phyloP scores from a whole-genome alignment of 2,113 vertebrate genomes.

The Platysteira castanea region DNA sequence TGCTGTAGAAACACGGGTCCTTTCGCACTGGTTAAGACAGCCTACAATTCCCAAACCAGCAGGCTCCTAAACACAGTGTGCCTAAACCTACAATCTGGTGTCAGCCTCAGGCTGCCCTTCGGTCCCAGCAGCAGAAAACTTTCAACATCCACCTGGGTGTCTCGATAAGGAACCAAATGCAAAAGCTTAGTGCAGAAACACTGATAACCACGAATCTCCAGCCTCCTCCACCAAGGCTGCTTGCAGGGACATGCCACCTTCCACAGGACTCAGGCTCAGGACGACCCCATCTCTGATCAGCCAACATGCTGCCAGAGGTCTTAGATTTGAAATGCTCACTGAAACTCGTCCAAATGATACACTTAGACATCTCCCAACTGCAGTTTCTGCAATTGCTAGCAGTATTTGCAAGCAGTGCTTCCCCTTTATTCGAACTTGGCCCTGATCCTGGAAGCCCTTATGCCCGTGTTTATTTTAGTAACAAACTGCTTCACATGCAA shows the following conservation, averaged over 20 bases:
- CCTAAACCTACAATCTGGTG: background rate
- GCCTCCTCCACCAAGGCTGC: background rate
- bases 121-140: background rate
- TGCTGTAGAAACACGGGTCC: background rate
- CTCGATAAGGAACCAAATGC: background rate
- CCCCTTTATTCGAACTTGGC: conserved; percentile 11
- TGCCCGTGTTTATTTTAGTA: conserved; percentile 42
- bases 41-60: background rate
- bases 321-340: background rate
- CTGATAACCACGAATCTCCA: background rate
- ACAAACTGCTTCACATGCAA: conserved; percentile 17
- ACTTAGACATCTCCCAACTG: background rate
- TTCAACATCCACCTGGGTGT: background rate
- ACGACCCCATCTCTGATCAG: background rate
- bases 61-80: background rate
- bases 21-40: background rate
- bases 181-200: background rate
- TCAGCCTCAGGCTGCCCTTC: background rate
- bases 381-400: background rate
- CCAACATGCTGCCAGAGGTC: background rate
- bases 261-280: conserved; percentile 1
- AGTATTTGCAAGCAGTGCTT: background rate
- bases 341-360: background rate
- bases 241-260: conserved; percentile 1
- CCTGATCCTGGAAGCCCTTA: conserved; percentile 10